A percentile compares a stretch with the other conserved stretches of the same genome.
phyloP scores from a whole-genome alignment of 2,797 vertebrate species.

The Macroramphosus scolopax region DNA sequence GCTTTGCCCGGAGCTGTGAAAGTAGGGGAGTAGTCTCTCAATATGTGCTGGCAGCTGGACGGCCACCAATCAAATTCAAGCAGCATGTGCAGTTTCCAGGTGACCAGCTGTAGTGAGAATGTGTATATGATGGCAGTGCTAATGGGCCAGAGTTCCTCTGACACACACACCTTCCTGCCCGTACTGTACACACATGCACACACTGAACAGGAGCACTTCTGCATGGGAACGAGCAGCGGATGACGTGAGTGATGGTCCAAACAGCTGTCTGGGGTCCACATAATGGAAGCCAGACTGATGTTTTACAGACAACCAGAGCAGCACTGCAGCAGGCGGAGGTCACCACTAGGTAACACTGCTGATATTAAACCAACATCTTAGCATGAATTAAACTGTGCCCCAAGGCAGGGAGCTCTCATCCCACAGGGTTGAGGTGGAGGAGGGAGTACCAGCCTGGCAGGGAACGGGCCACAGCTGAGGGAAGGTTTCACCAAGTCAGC shows the following conservation, averaged over 20 bases:
- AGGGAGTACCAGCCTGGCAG: constrained; percentile 22
- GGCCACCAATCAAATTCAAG: constrained; percentile 51
- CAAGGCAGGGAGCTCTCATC: constrained; percentile 42
- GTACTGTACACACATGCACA: constrained; percentile 45
- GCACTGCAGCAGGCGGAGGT: constrained; percentile 58
- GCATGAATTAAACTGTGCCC: constrained; percentile 51
- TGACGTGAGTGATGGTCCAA: constrained; percentile 55
- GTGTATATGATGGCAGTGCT: constrained; percentile 49
- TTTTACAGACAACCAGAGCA: constrained; percentile 53
- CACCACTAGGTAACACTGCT: constrained; percentile 45
- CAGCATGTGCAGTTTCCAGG: constrained; percentile 66
- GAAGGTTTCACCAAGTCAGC: constrained; percentile 32
- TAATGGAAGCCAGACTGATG: constrained; percentile 41
- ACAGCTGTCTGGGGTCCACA: constrained; percentile 59
- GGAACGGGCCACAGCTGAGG: constrained; percentile 41
- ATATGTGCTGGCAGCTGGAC: constrained; percentile 27
- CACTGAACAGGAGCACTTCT: constrained; percentile 39
- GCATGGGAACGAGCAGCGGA: constrained; percentile 24
- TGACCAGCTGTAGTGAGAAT: constrained; percentile 54
- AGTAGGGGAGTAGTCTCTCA: constrained; percentile 22
- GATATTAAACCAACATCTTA: constrained; percentile 59
- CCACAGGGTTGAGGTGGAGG: constrained; percentile 40
- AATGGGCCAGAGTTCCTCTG: constrained; percentile 64
- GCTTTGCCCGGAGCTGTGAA: constrained; percentile 37
- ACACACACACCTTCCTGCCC: constrained; percentile 36